Percentiles rank a stretch among this genome's conserved stretches.
Evolutionary conservation across 2,888 invertebrate genomes (phyloP).

Genomic region (Eutolmus rufibarbis): DNA sequence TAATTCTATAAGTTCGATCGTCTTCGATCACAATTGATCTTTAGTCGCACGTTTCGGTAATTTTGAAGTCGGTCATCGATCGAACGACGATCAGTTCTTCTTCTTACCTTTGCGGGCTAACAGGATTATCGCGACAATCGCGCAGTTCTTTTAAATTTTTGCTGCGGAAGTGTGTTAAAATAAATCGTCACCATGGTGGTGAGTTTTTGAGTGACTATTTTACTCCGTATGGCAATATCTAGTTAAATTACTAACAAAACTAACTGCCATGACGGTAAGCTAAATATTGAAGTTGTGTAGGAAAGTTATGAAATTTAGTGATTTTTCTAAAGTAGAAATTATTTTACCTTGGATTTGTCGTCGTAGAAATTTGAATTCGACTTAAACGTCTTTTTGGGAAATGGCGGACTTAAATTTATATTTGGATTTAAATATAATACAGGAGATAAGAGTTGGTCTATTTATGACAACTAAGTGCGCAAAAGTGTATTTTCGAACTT

Average conservation of each 20-base stretch:
- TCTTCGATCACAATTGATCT: constrained; percentile 45
- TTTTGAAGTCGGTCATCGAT: neutral
- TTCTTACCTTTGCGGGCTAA: neutral
- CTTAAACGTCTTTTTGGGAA: neutral
- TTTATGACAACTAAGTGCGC: neutral
- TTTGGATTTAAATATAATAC: neutral
- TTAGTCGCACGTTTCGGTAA: constrained; percentile 24
- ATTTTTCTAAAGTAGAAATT: neutral
- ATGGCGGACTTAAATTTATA: neutral
- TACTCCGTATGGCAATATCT: neutral
- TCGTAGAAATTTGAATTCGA: neutral
- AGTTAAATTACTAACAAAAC: neutral
- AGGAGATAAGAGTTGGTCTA: neutral
- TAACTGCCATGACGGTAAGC: neutral
- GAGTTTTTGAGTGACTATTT: neutral
- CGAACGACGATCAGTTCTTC: neutral
- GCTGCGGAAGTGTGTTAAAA: neutral
- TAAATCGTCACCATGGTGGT: constrained; percentile 14
- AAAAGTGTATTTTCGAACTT: neutral
- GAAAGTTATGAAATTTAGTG: neutral
- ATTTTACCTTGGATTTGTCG: neutral
- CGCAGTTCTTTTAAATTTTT: neutral
- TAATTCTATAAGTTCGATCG: constrained; percentile 44
- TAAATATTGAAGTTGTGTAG: neutral
- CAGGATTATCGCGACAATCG: neutral